phyloP scores from a whole-genome alignment of 1,140 invertebrate genomes.

The Zaprionus kolodkinae region DNA sequence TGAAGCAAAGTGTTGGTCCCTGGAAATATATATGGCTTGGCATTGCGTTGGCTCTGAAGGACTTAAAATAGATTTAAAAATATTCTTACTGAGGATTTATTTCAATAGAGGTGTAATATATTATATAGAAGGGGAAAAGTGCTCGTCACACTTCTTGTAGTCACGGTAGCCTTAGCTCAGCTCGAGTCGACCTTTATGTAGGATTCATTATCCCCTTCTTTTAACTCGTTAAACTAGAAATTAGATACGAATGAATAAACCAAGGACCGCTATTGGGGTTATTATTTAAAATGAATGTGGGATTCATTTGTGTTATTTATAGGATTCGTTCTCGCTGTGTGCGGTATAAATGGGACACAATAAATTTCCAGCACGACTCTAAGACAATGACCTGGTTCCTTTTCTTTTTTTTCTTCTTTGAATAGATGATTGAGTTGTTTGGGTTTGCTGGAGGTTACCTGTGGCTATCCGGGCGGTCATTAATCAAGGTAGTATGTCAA shows the following conservation, averaged over 20 bases:
- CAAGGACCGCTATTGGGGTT: constrained; percentile 2
- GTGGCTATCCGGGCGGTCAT: constrained; percentile 26
- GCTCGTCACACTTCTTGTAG: too few species aligned
- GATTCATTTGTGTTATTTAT: constrained; percentile 55
- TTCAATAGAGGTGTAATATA: background rate
- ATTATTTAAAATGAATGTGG: constrained; percentile 32
- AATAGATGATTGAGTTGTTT: constrained; percentile 49
- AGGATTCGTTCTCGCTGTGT: constrained; percentile 11
- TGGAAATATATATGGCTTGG: too few species aligned
- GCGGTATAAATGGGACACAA: constrained; percentile 51
- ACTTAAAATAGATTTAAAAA: background rate
- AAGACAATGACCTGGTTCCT: constrained; percentile 57
- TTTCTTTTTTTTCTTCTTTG: background rate
- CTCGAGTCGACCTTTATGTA: too few species aligned
- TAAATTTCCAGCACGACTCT: constrained; percentile 52
- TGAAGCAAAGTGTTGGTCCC: too few species aligned
- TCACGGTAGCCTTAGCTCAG: too few species aligned
- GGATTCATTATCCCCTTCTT: background rate
- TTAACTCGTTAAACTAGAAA: background rate
- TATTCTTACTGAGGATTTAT: background rate
- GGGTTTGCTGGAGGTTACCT: constrained; percentile 9
- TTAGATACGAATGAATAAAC: background rate
- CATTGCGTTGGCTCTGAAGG: background rate
- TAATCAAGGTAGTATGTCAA: constrained; percentile 72
- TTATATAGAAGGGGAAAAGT: too few species aligned